phyloP scores from a whole-genome alignment of 2,797 vertebrate species.

The Lithobates pipiens region DNA sequence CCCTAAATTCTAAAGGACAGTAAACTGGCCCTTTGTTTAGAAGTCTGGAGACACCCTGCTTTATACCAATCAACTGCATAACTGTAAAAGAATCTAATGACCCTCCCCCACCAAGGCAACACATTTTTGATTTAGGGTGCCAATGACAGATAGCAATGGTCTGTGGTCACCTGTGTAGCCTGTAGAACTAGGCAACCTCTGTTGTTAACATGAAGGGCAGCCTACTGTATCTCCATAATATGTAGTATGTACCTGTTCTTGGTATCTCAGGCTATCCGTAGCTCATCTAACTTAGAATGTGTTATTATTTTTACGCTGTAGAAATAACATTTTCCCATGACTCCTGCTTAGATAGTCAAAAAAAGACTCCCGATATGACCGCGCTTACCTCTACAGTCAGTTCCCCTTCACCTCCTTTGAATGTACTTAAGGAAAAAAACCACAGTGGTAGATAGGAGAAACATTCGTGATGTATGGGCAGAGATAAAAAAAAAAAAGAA shows the following conservation, averaged over 20 bases:
- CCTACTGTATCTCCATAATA: not conserved
- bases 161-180: not conserved
- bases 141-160: not conserved
- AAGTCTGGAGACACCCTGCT: too few species aligned
- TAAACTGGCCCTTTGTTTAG: too few species aligned
- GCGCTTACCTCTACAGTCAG: not conserved
- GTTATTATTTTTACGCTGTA: not conserved
- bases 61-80: not conserved
- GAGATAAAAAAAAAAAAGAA: not conserved
- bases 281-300: not conserved
- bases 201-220: not conserved
- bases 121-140: not conserved
- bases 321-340: not conserved
- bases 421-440: slow-evolving; percentile 14
- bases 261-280: not conserved
- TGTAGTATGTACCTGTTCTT: not conserved
- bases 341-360: not conserved
- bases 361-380: not conserved
- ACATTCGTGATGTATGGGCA: not conserved
- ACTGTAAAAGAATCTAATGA: not conserved
- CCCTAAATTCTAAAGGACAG: too few species aligned
- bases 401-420: not conserved
- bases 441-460: slow-evolving; percentile 16
- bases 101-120: too few species aligned
- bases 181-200: not conserved